These are phyloP conservation scores for Drosophila pseudoobscura DNA, from an alignment of 1,140 invertebrate species.

Conservation along the genomic window DNA sequence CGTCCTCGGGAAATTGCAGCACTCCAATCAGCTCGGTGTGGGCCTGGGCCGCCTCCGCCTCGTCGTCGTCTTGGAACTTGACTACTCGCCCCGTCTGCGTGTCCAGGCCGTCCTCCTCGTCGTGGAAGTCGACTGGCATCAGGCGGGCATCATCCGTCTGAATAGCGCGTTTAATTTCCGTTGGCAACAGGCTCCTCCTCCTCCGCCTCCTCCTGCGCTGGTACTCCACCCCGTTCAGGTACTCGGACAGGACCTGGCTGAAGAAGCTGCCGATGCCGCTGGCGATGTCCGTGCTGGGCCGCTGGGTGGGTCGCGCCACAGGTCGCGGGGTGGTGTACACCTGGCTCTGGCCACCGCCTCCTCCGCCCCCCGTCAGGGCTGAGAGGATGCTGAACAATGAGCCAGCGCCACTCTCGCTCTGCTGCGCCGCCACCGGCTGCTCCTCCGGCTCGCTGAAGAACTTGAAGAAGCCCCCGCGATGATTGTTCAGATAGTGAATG, in stretches of 20 bases:
- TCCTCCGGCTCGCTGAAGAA: conserved; percentile 87
- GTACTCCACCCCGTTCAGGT: conserved; percentile 72
- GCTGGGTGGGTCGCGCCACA: conserved; percentile 47
- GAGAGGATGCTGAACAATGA: conserved; percentile 75
- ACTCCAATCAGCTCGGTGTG: conserved; percentile 71
- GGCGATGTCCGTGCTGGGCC: conserved; percentile 70
- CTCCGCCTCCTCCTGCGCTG: conserved; percentile 55
- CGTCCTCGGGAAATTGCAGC: conserved; percentile 62
- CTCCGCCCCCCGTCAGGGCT: conserved; percentile 65
- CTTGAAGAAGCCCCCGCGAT: conserved; percentile 93
- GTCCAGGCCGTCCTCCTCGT: conserved; percentile 74
- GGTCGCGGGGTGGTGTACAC: conserved; percentile 47
- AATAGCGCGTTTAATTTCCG: conserved; percentile 62
- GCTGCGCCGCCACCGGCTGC: conserved; percentile 34
- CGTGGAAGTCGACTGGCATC: conserved; percentile 68
- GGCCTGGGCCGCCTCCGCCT: conserved; percentile 57
- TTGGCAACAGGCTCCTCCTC: conserved; percentile 49
- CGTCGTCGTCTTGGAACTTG: conserved; percentile 66
- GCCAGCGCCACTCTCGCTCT: conserved; percentile 45
- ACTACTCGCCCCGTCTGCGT: conserved; percentile 51
- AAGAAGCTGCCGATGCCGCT: conserved; percentile 79
- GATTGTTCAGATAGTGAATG: conserved; percentile 92
- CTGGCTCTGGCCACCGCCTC: conserved; percentile 33
- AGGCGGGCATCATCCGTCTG: conserved; percentile 45
- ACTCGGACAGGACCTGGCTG: conserved; percentile 73